Evolutionary conservation across 2,797 vertebrate genomes (phyloP), one percentile per base, ranked within the genome.

Genomic region (Sebastiscus albofasciatus): DNA sequence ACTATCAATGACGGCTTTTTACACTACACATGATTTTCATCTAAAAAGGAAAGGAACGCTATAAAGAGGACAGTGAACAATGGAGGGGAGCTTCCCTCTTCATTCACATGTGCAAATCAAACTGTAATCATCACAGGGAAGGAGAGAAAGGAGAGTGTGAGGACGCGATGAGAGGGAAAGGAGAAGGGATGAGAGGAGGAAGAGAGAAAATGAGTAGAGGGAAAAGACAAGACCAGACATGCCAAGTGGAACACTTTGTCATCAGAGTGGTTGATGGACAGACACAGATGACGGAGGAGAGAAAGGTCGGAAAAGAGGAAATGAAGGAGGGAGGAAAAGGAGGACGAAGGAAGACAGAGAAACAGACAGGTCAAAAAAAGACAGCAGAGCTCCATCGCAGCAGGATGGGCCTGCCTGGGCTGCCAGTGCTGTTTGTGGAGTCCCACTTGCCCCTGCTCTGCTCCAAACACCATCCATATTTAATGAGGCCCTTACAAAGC

Each of bases 381-480:
- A 65, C 69, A 76, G 78, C 68, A 31, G 62, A 61, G 56, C 80
- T 86, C 46, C 55, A 34, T 81, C 56, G 11, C 80, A 75, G 75
- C 68, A 60, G 80, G 74, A 81, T 20, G 62, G 81, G 81, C 68
- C 77, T 76, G 79, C 65, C 81, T n/a, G 60, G 73, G 65, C 72
- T 80, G 77, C 76, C 59, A 80, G 85, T 80, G 80, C 92, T 90
- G 93, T 87, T 94, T 90, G 91, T 78, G 79, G 89, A 91, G 90
- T 91, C 92, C 92, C 92, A 90, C 91, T 93, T 89, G 90, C 75
- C 88, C 90, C 83, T 68, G 80, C 88, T 91, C 91, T 89, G 92
- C 92, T 93, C 90, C 85, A 93, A 94, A 94, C 91, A 92, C 24
- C 85, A 95, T 95, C 59, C 84, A 95, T 95, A 91, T 92, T 95